Conservation (phyloP, 1,140 invertebrate species). For the Aphaenogaster ashmeadi region DNA sequence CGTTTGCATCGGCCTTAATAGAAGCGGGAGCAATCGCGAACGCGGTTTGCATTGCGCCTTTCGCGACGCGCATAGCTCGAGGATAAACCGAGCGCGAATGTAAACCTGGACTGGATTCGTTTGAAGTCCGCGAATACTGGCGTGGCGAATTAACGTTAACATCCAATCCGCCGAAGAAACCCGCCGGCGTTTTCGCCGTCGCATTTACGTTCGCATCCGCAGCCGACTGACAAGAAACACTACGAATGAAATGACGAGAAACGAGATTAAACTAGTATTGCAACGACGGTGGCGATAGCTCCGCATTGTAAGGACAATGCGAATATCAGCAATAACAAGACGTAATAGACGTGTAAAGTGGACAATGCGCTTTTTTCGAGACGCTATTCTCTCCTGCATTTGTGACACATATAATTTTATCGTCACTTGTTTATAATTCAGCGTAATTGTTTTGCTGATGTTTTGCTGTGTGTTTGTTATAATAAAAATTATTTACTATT, state of each 20-base stretch:
- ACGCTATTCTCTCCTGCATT: not conserved
- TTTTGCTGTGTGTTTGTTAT: not conserved
- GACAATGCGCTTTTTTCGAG: constrained; percentile 14
- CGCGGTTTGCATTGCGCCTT: constrained; percentile 45
- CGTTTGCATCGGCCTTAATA: constrained; percentile 71
- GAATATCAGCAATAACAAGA: constrained; percentile 12
- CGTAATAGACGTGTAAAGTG: constrained; percentile 33
- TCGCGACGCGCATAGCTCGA: not conserved
- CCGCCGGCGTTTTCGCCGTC: not conserved
- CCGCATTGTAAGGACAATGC: not conserved
- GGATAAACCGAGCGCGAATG: constrained; percentile 25
- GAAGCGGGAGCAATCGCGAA: constrained; percentile 47
- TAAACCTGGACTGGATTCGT: constrained; percentile 44
- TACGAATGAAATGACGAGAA: constrained; percentile 47
- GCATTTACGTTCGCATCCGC: constrained; percentile 23
- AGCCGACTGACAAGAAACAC: constrained; percentile 32
- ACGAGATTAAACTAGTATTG: constrained; percentile 47
- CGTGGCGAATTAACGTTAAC: constrained; percentile 58
- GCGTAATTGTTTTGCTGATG: not conserved
- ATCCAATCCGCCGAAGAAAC: constrained; percentile 35
- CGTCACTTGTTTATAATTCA: not conserved
- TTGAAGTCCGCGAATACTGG: constrained; percentile 49
- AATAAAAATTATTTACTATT: not conserved
- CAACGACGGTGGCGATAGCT: not conserved
- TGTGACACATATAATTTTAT: constrained; percentile 22